phyloP scores from a whole-genome alignment of 2,888 invertebrate genomes.

The Epiblema foenella region DNA sequence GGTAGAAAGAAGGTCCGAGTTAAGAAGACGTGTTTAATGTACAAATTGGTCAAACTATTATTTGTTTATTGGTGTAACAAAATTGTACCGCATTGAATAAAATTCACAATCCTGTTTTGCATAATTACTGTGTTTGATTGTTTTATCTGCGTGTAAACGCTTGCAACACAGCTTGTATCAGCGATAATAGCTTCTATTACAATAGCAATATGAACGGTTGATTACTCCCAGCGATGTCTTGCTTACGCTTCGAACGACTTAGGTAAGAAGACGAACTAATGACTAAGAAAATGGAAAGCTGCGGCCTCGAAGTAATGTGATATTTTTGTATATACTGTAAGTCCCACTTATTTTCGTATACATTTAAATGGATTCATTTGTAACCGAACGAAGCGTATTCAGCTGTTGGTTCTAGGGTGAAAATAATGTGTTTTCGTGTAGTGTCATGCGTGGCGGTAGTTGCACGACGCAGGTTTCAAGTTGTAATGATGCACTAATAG shows the following conservation, averaged over 20 bases:
- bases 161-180: constrained; percentile 33
- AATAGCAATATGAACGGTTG: constrained; percentile 42
- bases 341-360: constrained; percentile 84
- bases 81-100: constrained; percentile 43
- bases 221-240: constrained; percentile 58
- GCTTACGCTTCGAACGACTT: constrained; percentile 79
- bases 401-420: constrained; percentile 66
- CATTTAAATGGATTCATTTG: constrained; percentile 83
- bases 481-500: constrained; percentile 16
- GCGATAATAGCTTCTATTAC: constrained; percentile 41
- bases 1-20: constrained; percentile 55
- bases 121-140: constrained; percentile 27
- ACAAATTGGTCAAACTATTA: constrained; percentile 45
- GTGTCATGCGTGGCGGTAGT: constrained; percentile 51
- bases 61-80: constrained; percentile 35
- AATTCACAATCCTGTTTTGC: constrained; percentile 44
- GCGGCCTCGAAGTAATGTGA: constrained; percentile 85
- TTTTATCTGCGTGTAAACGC: constrained; percentile 40
- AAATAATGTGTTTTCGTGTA: constrained; percentile 59
- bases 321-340: constrained; percentile 85
- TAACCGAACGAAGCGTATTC: constrained; percentile 73
- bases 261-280: constrained; percentile 80
- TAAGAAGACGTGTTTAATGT: constrained; percentile 54
- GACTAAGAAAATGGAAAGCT: constrained; percentile 82
- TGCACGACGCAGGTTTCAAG: constrained; percentile 1